A percentile compares a stretch with the other conserved stretches of the same genome.
phyloP scores from a whole-genome alignment of 2,113 vertebrate genomes.

The Campylomormyrus numenius region DNA sequence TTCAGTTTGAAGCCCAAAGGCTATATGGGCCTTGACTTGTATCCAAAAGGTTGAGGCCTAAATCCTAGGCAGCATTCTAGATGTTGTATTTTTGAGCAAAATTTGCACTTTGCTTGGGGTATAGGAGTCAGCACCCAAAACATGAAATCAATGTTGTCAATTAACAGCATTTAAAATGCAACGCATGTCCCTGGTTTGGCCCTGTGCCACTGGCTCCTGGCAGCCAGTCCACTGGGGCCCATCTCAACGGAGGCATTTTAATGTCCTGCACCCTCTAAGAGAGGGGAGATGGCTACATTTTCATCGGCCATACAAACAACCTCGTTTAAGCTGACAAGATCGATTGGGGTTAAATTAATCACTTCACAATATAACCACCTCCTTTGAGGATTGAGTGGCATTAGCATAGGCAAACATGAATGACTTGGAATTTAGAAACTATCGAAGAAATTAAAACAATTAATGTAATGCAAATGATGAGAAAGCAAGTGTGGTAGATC shows the following conservation, averaged over 20 bases:
- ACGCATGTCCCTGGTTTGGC: not conserved
- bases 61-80: not conserved
- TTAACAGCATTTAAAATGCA: not conserved
- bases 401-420: not conserved
- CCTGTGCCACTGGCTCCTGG: not conserved
- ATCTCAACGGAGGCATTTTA: not conserved
- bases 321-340: conserved; percentile 2
- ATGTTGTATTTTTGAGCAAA: not conserved
- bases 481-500: not conserved
- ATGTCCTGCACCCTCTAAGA: not conserved
- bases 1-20: not conserved
- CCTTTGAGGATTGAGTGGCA: not conserved
- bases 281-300: not conserved
- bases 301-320: not conserved
- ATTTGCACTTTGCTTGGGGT: not conserved
- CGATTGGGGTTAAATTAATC: conserved; percentile 3
- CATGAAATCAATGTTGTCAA: not conserved
- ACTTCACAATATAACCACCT: not conserved
- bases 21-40: not conserved
- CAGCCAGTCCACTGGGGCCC: not conserved
- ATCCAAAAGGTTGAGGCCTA: not conserved
- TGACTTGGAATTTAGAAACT: too few species aligned
- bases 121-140: not conserved
- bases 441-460: not conserved
- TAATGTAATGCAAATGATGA: not conserved